Conservation (phyloP, 2,888 invertebrate genomes). For the Spodoptera exigua region DNA sequence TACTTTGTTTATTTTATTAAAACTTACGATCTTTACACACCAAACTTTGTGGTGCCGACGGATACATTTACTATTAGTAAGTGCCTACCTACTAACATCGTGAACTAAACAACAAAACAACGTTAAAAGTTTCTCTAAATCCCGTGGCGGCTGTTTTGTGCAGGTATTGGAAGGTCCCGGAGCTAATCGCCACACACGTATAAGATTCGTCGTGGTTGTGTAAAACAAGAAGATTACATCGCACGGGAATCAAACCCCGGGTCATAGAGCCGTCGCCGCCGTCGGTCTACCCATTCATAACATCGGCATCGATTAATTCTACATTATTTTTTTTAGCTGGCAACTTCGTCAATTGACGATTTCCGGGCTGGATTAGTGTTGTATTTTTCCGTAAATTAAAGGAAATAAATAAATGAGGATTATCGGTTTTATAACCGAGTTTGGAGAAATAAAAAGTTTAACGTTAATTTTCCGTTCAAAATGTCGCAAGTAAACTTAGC, state of each 20-base stretch:
- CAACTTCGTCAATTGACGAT: constrained; percentile 30
- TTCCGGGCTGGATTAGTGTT: constrained; percentile 35
- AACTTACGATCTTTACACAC: constrained; percentile 10
- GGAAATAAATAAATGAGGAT: constrained; percentile 5
- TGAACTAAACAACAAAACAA: constrained; percentile 45
- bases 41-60: constrained; percentile 26
- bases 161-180: constrained; percentile 57
- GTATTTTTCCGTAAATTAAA: constrained; percentile 11
- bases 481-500: constrained; percentile 6
- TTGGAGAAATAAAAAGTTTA: constrained; percentile 14
- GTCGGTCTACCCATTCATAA: constrained; percentile 48
- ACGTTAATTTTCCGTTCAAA: constrained; percentile 10
- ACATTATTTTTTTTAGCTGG: constrained; percentile 35
- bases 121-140: constrained; percentile 47
- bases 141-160: constrained; percentile 41
- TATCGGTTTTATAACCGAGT: constrained; percentile 7
- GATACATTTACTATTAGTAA: no score
- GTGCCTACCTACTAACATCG: constrained; percentile 35
- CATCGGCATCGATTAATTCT: constrained; percentile 31
- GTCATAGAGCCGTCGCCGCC: constrained; percentile 23
- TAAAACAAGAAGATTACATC: constrained; percentile 58
- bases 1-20: constrained; percentile 16
- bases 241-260: constrained; percentile 44
- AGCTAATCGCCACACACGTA: constrained; percentile 66
- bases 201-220: constrained; percentile 64